These are phyloP conservation scores for Idaea aversata DNA, from an alignment of 2,888 invertebrate species.

Conservation along the genomic window DNA sequence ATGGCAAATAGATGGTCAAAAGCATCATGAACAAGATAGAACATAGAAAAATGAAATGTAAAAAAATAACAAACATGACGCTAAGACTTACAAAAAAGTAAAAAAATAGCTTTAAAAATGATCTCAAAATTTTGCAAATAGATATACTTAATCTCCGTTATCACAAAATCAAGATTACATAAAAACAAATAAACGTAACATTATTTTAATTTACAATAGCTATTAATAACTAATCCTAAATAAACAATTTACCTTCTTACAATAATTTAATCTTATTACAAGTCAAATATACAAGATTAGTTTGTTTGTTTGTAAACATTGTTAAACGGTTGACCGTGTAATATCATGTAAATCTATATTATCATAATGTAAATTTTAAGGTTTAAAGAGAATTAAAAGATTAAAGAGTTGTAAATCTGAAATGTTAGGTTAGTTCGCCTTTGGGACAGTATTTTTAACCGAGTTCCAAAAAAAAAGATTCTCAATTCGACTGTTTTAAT, in stretches of 20 bases:
- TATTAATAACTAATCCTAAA: background rate
- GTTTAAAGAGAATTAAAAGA: background rate
- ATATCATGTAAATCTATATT: background rate
- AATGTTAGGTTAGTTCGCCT: background rate
- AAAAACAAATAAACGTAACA: constrained; percentile 12
- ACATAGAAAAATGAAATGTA: too few relatives aligned
- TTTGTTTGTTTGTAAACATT: background rate
- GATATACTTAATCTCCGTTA: background rate
- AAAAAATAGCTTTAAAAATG: background rate
- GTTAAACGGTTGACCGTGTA: background rate
- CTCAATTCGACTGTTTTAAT: too few relatives aligned
- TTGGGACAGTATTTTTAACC: background rate
- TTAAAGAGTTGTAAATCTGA: constrained; percentile 4
- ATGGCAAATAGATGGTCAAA: too few relatives aligned
- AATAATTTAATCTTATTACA: constrained; percentile 4
- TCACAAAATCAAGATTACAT: background rate
- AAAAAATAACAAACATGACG: background rate
- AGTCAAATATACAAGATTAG: background rate
- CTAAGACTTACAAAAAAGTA: background rate
- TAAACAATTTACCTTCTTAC: constrained; percentile 1
- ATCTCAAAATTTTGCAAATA: background rate
- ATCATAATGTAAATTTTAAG: background rate
- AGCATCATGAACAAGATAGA: too few relatives aligned
- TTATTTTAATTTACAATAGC: constrained; percentile 13
- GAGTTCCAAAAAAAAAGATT: too few relatives aligned